Base-by-base conservation (phyloP, 2,888 invertebrate genomes). In the Poecilus cupreus region DNA sequence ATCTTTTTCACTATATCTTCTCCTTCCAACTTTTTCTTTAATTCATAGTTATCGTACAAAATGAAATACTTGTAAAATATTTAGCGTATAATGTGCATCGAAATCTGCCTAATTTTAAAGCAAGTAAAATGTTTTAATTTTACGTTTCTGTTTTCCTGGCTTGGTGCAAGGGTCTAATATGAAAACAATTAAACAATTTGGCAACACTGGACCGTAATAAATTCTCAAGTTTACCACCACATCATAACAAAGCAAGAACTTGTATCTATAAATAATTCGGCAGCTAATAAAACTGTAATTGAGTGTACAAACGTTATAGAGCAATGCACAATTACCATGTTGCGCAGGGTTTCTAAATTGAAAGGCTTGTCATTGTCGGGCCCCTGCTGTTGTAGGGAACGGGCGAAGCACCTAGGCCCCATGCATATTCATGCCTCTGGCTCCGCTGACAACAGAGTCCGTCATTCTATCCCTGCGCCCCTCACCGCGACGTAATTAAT, bases 281-380 rank as follows among this genome's bases (percentile, higher is more conserved):
- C 60, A 51, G 46, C 18, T 49, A 79, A 79, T 78, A 57, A 78
- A 78, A 78, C 32, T 49, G 70, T 49, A 79, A 79, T 79, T 79
- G 70, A 79, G 68, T 18, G 43, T 46, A 24, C 64, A n/a, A 57
- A 22, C 26, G 24, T 57, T 57, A 57, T 11, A 57, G 51, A 57
- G 13, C 57, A 60, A 13, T 60, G 11, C 18, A 8, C 60, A 26
- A 60, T 60, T 60, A 60, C n/a, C n/a, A 60, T 60, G 60, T 60
- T 6, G 60, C 26, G 26, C 26, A 4, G 13, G 4, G 43, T 43
- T n/a, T 43, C 60, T 60, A 24, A 26, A 26, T 51, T 51, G 51
- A 60, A 43, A 60, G 32, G 60, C 26, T 60, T 60, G 43, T 43
- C 43, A n/a, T 11, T 43, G 43, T 32, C 32, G 32, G 32, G 32